Base-by-base conservation (phyloP, 2,797 vertebrate species). In the Spea hammondii region DNA sequence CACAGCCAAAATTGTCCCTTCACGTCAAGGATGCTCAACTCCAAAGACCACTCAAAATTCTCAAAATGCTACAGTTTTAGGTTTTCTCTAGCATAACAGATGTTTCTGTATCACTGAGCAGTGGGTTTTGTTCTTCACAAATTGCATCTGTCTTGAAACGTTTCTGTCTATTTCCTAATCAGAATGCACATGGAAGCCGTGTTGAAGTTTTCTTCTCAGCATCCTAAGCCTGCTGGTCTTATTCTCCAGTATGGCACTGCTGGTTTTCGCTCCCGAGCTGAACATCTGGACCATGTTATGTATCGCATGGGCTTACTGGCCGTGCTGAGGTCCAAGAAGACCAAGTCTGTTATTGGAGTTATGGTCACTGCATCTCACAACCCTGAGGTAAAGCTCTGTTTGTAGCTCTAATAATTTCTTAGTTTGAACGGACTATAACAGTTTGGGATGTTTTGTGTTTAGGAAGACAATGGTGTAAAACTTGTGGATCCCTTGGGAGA, bases 291-390 rank as follows among this genome's bases (percentile, higher is more conserved):
- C 73, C 98, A 99, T 10, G 66, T 96, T 85, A 95, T 99, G 96
- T 99, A 95, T 87, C 94, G 97, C 67, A 96, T 98, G 96, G 98
- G 98, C 14, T 83, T 98, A 45, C 88, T 99, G 84, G 96, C 97
- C 0, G 84, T 88, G 0, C 86, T 99, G 57, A 88, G 96, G 72
- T 96, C 98, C 83, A 96, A 89, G 80, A 93, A 94, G 10, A 91
- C 92, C 0, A 83, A 88, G 62, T 89, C 93, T 8, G 93, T 94
- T 11, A 95, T 99, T 2, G 97, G 96, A 7, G 85, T 98, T 78
- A 95, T 99, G 96, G 96, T 99, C n/a, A 99, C 97, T 0, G 98
- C 98, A 0, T 99, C 97, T 0, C 98, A 99, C 86, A 99, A 99
- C 85, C 96, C 98, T 4, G 98, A 99, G 89, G 96, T 98, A 84